Base-by-base conservation (phyloP, 2,888 invertebrate species). In the Heteropelma amictum region DNA sequence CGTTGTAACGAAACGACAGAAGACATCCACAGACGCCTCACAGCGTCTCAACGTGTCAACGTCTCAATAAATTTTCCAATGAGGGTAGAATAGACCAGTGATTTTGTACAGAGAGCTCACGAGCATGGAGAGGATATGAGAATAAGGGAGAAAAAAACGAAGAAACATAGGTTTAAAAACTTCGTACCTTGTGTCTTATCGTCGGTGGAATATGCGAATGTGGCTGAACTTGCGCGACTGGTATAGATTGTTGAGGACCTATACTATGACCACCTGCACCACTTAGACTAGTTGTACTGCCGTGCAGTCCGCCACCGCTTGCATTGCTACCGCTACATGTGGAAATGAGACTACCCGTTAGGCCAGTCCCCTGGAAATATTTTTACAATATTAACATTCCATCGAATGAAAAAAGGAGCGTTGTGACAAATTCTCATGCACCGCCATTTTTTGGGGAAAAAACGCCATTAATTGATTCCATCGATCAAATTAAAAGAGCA, bases 171-270 rank as follows among this genome's bases (percentile, higher is more conserved):
- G 19, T 38, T 3, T 3, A 42, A 5, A 17, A 26, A 63, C 49
- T 26, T 49, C 73, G 58, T 77, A 87, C 88, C 85, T 86, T 88
- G 76, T 87, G 88, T 78, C 87, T 85, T 80, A 87, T 86, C 47
- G 86, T 80, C 64, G 87, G 81, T 68, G 86, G 83, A 72, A 85
- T 85, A 75, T 87, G 87, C 60, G 83, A 79, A 77, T 86, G 87
- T 72, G 85, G 79, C 77, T 87, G 88, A 64, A 82, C 81, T 78
- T 87, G 88, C 23, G 87, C 82, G 76, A 83, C 85, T 69, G 86
- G 84, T 65, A 84, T 80, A 67, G 87, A 81, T 72, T 86, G 83
- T 76, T 87, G 88, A 21, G 87, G 86, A 72, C n/a, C n/a, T n/a
- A n/a, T n/a, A n/a, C 73, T 85, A 78, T 87, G 87, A 73, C 85